These are phyloP conservation scores for Mesodorylaimus sp. DNA, from an alignment of 2,888 invertebrate species.

Conservation along the genomic window DNA sequence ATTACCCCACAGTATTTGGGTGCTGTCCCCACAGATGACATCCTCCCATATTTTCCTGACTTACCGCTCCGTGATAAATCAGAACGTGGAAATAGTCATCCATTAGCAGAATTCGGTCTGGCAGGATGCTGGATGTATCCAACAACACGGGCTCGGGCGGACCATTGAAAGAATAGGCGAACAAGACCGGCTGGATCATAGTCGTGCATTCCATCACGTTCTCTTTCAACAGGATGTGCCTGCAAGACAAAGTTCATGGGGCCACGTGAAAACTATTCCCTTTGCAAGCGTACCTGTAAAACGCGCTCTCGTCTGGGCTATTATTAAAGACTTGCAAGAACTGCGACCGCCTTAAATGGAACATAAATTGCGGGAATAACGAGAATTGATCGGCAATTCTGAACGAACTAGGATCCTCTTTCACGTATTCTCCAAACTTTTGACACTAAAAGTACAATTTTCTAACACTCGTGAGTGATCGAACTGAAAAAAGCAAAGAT, in stretches of 20 bases:
- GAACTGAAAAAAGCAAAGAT: not conserved
- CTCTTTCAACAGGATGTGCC: slow-evolving; percentile 91
- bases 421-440: slow-evolving; percentile 94
- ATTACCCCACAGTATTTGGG: too few species aligned
- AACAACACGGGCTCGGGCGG: slow-evolving; percentile 89
- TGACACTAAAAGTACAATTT: slow-evolving; percentile 55
- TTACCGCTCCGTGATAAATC: slow-evolving; percentile 91
- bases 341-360: slow-evolving; percentile 88
- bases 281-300: slow-evolving; percentile 54
- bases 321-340: slow-evolving; percentile 99
- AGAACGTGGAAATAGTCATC: slow-evolving; percentile 99
- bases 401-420: slow-evolving; percentile 92
- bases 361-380: slow-evolving; percentile 98
- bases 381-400: slow-evolving; percentile 88
- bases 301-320: slow-evolving; percentile 96
- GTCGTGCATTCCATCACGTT: slow-evolving; percentile 89
- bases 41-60: too few species aligned
- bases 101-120: slow-evolving; percentile 91
- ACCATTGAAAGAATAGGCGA: slow-evolving; percentile 93
- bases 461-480: not conserved
- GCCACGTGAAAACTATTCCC: not conserved
- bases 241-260: slow-evolving; percentile 28
- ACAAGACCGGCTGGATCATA: slow-evolving; percentile 98
- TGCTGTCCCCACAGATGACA: too few species aligned
- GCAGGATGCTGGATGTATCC: slow-evolving; percentile 90